Evolutionary conservation across 2,888 invertebrate species (phyloP).

Genomic region (Galeruca laticollis): DNA sequence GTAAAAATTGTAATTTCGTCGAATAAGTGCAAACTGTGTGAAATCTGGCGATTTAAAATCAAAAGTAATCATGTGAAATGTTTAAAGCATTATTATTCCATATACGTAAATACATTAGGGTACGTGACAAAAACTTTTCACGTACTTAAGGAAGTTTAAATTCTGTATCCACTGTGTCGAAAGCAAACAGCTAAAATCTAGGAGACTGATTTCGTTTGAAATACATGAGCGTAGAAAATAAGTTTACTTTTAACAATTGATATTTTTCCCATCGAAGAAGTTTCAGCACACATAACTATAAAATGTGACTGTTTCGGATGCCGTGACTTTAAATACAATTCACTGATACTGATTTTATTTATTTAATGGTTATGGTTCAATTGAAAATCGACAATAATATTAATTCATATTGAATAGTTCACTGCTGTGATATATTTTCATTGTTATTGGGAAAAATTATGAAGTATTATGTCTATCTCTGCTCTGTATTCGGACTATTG

Average conservation of each 20-base stretch:
- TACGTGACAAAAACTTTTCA: constrained; percentile 9
- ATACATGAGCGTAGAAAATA: background rate
- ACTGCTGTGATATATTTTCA: too few relatives aligned
- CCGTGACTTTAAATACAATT: too few relatives aligned
- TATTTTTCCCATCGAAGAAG: background rate
- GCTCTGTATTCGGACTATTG: too few relatives aligned
- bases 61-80: constrained; percentile 9
- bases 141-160: constrained; percentile 4
- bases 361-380: too few relatives aligned
- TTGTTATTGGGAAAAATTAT: too few relatives aligned
- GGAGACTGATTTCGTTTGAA: constrained; percentile 9
- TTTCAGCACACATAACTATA: background rate
- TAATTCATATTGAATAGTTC: too few relatives aligned
- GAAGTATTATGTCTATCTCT: too few relatives aligned
- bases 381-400: too few relatives aligned
- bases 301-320: too few relatives aligned
- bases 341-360: too few relatives aligned
- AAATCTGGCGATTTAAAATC: constrained; percentile 7
- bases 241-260: background rate
- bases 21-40: background rate
- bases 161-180: constrained; percentile 4
- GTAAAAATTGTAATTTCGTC: background rate
- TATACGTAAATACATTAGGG: constrained; percentile 5
- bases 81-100: background rate
- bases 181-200: constrained; percentile 9